A percentile compares a stretch with the other conserved stretches of the same genome.
These are phyloP conservation scores for Noturus placidus DNA, from an alignment of 2,113 vertebrate species.

Conservation along the genomic window DNA sequence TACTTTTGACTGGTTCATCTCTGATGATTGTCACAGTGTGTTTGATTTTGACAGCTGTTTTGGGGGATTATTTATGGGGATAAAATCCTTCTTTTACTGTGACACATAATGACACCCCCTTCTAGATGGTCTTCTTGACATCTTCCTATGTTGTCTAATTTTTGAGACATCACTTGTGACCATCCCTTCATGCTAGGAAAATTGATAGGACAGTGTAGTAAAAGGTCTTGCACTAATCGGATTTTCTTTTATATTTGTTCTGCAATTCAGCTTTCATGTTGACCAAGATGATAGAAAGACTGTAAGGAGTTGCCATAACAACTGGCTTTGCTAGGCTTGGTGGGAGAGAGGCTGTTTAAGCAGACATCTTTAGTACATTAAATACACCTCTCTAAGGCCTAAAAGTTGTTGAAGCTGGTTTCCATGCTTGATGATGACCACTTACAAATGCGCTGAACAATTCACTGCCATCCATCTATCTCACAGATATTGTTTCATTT, in stretches of 20 bases:
- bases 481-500: background rate
- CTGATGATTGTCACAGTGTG: too few species aligned
- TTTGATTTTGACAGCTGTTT: too few species aligned
- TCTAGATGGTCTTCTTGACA: background rate
- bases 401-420: background rate
- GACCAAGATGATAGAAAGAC: background rate
- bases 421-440: background rate
- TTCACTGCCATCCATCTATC: background rate
- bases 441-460: background rate
- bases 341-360: too few species aligned
- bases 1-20: too few species aligned
- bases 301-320: conserved; percentile 28
- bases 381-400: background rate
- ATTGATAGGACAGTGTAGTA: background rate
- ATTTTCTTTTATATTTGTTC: conserved; percentile 8
- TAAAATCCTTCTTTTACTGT: background rate
- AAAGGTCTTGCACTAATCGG: conserved; percentile 7
- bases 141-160: background rate
- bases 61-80: too few species aligned
- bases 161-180: background rate
- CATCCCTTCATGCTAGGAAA: background rate
- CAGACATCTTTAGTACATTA: background rate
- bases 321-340: background rate
- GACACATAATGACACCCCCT: background rate
- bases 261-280: conserved; percentile 3